phyloP scores from a whole-genome alignment of 2,797 vertebrate genomes.

The Chloroceryle amazona region DNA sequence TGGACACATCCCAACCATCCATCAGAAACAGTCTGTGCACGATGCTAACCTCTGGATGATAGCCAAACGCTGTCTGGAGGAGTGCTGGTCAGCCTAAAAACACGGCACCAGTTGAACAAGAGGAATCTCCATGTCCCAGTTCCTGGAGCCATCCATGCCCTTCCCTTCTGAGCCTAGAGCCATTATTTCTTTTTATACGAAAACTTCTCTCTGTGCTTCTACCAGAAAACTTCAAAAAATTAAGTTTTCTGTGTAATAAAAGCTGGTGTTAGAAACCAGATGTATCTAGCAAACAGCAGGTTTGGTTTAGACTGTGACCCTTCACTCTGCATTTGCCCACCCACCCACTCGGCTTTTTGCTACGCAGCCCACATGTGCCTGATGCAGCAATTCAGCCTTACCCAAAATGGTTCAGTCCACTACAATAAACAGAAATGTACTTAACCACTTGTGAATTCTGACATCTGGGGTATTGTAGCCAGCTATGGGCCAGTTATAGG shows the following conservation, averaged over 20 bases:
- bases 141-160: background rate
- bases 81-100: too few species aligned
- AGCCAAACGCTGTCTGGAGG: background rate
- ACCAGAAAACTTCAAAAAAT: too few species aligned
- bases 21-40: background rate
- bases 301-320: background rate
- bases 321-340: background rate
- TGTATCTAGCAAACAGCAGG: background rate
- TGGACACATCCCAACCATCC: accelerated
- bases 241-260: background rate
- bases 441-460: background rate
- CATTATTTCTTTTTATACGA: accelerated
- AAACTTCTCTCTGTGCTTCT: background rate
- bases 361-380: accelerated
- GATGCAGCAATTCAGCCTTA: background rate
- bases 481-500: too few species aligned
- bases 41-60: background rate
- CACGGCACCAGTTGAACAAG: background rate
- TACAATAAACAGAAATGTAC: background rate
- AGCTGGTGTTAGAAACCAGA: background rate
- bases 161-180: background rate
- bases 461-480: too few species aligned
- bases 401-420: background rate
- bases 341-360: accelerated
- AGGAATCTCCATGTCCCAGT: background rate